Conservation (phyloP, 2,888 invertebrate species). For the Caenorhabditis macrosperma region DNA sequence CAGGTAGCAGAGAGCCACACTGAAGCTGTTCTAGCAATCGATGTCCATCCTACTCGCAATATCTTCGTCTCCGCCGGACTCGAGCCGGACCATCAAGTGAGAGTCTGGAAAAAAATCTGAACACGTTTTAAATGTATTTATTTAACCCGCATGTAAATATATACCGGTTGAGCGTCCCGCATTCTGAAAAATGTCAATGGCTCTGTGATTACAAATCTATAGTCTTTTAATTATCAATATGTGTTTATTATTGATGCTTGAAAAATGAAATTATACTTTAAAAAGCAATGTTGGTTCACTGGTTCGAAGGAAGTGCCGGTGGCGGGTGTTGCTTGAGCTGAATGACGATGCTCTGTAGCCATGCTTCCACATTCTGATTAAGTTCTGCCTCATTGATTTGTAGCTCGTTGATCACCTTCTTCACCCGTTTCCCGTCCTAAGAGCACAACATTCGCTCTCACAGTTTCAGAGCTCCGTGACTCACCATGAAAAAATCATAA, state of each 20-base stretch:
- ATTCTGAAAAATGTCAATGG: no score
- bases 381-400: neutral
- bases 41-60: constrained; percentile 98
- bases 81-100: constrained; percentile 98
- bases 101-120: constrained; percentile 90
- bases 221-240: no score
- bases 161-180: no score
- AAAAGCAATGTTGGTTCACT: no score
- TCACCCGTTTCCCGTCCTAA: constrained; percentile 14
- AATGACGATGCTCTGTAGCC: constrained; percentile 1
- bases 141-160: no score
- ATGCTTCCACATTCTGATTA: neutral
- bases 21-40: constrained; percentile 94
- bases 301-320: no score
- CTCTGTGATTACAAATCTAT: no score
- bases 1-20: constrained; percentile 97
- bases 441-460: neutral
- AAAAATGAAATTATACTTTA: no score
- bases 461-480: neutral
- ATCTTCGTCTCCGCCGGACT: constrained; percentile 98
- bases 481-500: constrained; percentile 19
- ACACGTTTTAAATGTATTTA: no score
- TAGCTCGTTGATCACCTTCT: constrained; percentile 7
- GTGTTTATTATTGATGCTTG: no score
- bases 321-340: neutral